Evolutionary conservation across 2,797 vertebrate species (phyloP).

Genomic region (Luscinia luscinia): DNA sequence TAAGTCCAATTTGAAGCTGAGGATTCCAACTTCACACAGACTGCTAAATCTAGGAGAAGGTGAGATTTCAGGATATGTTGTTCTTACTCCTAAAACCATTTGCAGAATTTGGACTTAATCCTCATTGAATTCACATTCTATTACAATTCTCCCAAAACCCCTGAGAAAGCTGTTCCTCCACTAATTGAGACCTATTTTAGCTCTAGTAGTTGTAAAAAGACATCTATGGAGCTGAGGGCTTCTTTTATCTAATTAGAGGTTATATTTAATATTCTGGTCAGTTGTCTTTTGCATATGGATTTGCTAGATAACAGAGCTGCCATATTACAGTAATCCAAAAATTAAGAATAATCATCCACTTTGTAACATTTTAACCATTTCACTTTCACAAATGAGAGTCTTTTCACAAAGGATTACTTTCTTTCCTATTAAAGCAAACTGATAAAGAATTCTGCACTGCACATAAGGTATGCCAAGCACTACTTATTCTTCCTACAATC

Average conservation of each 20-base stretch:
- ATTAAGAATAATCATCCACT: conserved; percentile 31
- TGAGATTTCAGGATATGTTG: neutral
- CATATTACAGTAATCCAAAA: conserved; percentile 32
- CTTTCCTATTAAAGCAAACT: neutral
- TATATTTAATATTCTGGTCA: conserved; percentile 31
- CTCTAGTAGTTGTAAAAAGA: neutral
- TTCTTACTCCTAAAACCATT: neutral
- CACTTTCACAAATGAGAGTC: neutral
- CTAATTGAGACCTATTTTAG: conserved; percentile 61
- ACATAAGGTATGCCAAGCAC: neutral
- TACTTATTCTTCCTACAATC: conserved; percentile 14
- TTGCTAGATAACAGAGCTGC: conserved; percentile 20
- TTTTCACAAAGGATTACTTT: conserved; percentile 40
- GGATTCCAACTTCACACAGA: neutral
- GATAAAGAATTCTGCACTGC: neutral
- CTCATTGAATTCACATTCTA: conserved; percentile 13
- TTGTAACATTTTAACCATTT: conserved; percentile 44
- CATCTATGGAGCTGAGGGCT: neutral
- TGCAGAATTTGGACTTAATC: conserved; percentile 24
- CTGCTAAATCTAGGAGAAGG: conserved; percentile 3
- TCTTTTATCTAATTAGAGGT: neutral
- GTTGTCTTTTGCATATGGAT: conserved; percentile 1
- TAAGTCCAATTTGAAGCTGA: neutral
- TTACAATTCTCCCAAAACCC: conserved; percentile 2
- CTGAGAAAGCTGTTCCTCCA: neutral